Conservation (phyloP, 2,797 vertebrate species). For the Falco novaeseelandiae region DNA sequence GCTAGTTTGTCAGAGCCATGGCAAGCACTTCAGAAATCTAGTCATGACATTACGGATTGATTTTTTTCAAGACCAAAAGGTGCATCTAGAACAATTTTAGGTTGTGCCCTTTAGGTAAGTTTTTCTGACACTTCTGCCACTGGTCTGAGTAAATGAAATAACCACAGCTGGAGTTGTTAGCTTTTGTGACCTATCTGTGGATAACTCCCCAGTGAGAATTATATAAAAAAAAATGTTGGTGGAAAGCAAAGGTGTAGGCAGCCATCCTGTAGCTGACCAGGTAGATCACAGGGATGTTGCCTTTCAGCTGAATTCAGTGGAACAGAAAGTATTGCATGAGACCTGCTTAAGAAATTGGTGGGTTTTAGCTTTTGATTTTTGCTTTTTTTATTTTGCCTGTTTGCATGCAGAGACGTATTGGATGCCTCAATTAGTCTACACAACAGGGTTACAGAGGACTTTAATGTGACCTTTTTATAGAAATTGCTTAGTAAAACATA, state of each 20-base stretch:
- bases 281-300: neutral
- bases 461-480: neutral
- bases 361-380: neutral
- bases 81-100: neutral
- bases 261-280: neutral
- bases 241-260: neutral
- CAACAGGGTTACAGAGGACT: no score
- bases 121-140: neutral
- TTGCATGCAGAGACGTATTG: neutral
- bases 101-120: neutral
- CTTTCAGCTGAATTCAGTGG: neutral
- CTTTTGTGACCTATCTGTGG: neutral
- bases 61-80: neutral
- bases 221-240: neutral
- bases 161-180: neutral
- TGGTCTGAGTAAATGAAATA: neutral
- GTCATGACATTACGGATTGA: accelerated
- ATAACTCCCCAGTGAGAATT: neutral
- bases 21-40: neutral
- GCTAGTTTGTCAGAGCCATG: neutral
- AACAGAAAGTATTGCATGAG: neutral
- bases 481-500: neutral
- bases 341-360: neutral
- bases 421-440: neutral
- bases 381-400: neutral